Evolutionary conservation across 2,888 invertebrate genomes (phyloP).

Genomic region (Embidobia sp.): DNA sequence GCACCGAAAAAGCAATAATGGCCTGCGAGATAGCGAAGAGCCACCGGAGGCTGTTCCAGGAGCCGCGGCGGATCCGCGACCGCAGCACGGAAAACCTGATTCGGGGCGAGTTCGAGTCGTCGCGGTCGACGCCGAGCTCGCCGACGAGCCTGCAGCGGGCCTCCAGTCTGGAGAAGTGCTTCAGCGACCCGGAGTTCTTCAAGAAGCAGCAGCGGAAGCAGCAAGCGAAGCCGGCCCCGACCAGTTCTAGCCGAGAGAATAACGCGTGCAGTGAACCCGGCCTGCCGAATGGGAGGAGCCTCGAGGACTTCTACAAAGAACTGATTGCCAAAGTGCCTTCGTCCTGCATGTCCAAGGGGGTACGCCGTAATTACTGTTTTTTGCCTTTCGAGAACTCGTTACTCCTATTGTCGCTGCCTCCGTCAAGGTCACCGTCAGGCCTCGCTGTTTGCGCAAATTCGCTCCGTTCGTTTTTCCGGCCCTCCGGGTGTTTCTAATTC

Average conservation of each 20-base stretch:
- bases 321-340: conserved; percentile 69
- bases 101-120: conserved; percentile 68
- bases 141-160: conserved; percentile 70
- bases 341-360: conserved; percentile 64
- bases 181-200: conserved; percentile 74
- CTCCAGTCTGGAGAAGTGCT: conserved; percentile 74
- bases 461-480: background rate
- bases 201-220: conserved; percentile 68
- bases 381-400: conserved; percentile 52
- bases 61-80: conserved; percentile 76
- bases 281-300: conserved; percentile 64
- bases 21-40: conserved; percentile 76
- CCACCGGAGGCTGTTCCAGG: conserved; percentile 75
- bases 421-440: conserved; percentile 47
- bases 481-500: too few species aligned
- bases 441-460: conserved; percentile 5
- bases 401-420: conserved; percentile 39
- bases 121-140: conserved; percentile 71
- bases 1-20: conserved; percentile 1
- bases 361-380: conserved; percentile 51
- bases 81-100: conserved; percentile 68
- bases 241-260: conserved; percentile 68
- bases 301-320: conserved; percentile 69
- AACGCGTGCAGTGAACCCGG: conserved; percentile 68
- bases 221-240: conserved; percentile 64